Percentiles rank a stretch among this genome's conserved stretches.
phyloP scores from a whole-genome alignment of 2,113 vertebrate genomes.

The Sebastes schlegelii region DNA sequence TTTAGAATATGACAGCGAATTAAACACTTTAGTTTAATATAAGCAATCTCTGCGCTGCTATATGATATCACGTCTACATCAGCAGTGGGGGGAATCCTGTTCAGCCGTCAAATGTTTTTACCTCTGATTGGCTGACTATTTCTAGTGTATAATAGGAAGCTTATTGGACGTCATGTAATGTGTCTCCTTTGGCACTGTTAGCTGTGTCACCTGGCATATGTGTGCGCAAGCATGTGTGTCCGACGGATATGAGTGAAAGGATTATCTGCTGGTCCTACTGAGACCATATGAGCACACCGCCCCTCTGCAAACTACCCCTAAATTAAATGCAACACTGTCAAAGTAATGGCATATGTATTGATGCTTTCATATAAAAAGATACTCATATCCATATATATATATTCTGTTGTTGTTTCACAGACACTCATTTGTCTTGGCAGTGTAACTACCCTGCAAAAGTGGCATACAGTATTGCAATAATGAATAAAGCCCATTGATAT shows the following conservation, averaged over 20 bases:
- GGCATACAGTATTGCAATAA: neutral
- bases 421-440: conserved; percentile 3
- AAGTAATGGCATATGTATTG: neutral
- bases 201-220: conserved; percentile 58
- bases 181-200: conserved; percentile 55
- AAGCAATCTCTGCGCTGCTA: no score
- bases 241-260: conserved; percentile 73
- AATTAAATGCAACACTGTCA: conserved; percentile 39
- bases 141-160: neutral
- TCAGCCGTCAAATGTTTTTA: conserved; percentile 4
- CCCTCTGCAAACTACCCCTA: conserved; percentile 11
- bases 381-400: neutral
- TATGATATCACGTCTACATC: neutral
- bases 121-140: conserved; percentile 32
- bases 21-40: neutral
- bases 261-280: conserved; percentile 73
- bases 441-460: neutral
- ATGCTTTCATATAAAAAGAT: neutral
- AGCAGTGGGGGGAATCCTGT: conserved; percentile 19
- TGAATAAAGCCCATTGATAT: conserved; percentile 15
- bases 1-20: neutral
- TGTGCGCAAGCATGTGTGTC: conserved; percentile 59
- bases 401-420: neutral
- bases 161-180: conserved; percentile 43
- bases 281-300: conserved; percentile 64